Percentiles rank a stretch among this genome's conserved stretches.
Evolutionary conservation across 2,113 vertebrate genomes (phyloP).

Genomic region (Mionectes macconnelli): DNA sequence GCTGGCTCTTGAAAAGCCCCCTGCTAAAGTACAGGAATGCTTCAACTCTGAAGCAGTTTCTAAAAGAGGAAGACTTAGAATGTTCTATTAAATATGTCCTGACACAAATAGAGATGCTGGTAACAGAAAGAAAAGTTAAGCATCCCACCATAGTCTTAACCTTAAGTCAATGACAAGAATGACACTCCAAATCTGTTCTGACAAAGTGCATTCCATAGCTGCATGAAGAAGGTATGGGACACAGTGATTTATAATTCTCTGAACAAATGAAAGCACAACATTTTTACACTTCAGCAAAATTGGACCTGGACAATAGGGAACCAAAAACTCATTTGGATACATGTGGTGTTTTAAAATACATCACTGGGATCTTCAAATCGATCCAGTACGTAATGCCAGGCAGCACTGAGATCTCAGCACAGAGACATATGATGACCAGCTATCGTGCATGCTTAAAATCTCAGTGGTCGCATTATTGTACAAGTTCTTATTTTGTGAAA

Average conservation of each 20-base stretch:
- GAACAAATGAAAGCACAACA: conserved; percentile 63
- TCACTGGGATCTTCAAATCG: conserved; percentile 62
- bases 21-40: background rate
- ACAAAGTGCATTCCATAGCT: conserved; percentile 49
- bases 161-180: conserved; percentile 56
- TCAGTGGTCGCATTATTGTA: conserved; percentile 26
- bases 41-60: background rate
- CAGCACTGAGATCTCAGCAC: conserved; percentile 28
- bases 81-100: conserved; percentile 8
- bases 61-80: background rate
- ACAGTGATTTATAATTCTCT: conserved; percentile 61
- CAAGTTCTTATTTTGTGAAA: conserved; percentile 26
- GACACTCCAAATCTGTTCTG: conserved; percentile 50
- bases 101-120: background rate
- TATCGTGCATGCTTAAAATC: conserved; percentile 57
- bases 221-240: conserved; percentile 41
- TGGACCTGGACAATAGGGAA: conserved; percentile 67
- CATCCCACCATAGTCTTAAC: conserved; percentile 45
- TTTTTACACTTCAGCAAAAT: conserved; percentile 72
- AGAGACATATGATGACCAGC: background rate
- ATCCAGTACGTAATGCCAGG: conserved; percentile 45
- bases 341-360: conserved; percentile 67
- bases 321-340: conserved; percentile 77
- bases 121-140: conserved; percentile 65
- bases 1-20: background rate